Conservation (phyloP, 2,113 vertebrate genomes). For the Hepsetus odoe region DNA sequence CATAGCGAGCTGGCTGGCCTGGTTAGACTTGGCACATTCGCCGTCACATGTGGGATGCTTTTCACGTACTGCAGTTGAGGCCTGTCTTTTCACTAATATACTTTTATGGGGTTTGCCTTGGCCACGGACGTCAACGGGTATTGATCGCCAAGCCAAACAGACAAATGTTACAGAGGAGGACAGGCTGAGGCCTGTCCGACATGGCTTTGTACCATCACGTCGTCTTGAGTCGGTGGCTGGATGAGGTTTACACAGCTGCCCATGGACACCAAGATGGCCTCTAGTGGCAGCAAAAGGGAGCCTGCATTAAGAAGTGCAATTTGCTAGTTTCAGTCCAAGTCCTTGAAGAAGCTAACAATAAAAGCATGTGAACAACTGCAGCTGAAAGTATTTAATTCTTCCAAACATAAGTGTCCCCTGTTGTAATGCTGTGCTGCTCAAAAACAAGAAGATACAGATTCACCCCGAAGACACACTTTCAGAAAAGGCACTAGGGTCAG, state of each 20-base stretch:
- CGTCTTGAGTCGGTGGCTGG: neutral
- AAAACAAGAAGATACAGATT: neutral
- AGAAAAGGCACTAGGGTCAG: neutral
- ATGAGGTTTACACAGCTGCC: conserved; percentile 33
- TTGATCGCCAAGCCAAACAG: conserved; percentile 58
- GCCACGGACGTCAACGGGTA: conserved; percentile 30
- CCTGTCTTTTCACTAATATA: conserved; percentile 44
- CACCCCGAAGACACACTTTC: conserved; percentile 1
- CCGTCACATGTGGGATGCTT: conserved; percentile 55
- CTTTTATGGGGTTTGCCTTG: conserved; percentile 63
- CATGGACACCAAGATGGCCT: conserved; percentile 23
- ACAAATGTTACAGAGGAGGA: conserved; percentile 40
- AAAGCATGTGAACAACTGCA: conserved; percentile 18
- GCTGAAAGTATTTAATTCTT: neutral
- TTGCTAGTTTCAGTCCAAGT: neutral
- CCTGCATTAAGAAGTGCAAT: neutral
- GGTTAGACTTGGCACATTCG: conserved; percentile 54
- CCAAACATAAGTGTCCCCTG: too few species aligned
- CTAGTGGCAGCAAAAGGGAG: conserved; percentile 43
- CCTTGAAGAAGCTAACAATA: neutral
- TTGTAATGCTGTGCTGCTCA: too few species aligned
- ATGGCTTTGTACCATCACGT: neutral
- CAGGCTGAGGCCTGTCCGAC: conserved; percentile 28
- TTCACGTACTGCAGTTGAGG: conserved; percentile 50
- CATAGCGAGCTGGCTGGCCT: conserved; percentile 32